Percentiles rank a stretch among this genome's conserved stretches.
Evolutionary conservation across 2,797 vertebrate species (phyloP).

Genomic region (Alcedo quadribrachys): DNA sequence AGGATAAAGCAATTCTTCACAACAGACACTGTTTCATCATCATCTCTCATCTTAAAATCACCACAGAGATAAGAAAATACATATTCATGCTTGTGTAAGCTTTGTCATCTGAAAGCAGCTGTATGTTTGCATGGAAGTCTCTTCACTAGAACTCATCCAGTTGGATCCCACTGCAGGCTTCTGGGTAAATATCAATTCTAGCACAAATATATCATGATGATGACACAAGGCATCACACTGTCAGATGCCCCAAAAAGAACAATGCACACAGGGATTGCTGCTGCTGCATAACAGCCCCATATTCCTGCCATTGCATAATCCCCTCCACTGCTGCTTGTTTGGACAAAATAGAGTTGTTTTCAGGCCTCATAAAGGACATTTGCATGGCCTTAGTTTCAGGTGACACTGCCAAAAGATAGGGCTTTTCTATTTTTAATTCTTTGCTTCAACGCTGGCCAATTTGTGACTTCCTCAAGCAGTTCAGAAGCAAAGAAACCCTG

Average conservation of each 20-base stretch:
- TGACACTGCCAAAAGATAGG: slow-evolving; percentile 20
- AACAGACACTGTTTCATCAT: not conserved
- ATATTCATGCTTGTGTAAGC: no score
- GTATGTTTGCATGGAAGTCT: not conserved
- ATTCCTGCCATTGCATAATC: slow-evolving; percentile 28
- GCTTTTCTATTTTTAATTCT: slow-evolving; percentile 22
- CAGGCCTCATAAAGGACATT: slow-evolving; percentile 10
- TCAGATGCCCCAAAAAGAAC: slow-evolving; percentile 16
- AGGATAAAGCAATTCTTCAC: not conserved
- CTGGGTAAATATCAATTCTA: not conserved
- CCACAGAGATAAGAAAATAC: no score
- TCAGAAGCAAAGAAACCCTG: not conserved
- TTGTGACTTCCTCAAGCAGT: not conserved
- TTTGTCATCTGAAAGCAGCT: not conserved
- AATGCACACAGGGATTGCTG: slow-evolving; percentile 18
- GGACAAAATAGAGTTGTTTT: not conserved
- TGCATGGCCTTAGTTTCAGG: slow-evolving; percentile 11
- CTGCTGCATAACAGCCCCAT: slow-evolving; percentile 10
- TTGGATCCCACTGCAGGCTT: not conserved
- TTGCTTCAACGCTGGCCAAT: not conserved
- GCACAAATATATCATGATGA: not conserved
- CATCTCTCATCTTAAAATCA: not conserved
- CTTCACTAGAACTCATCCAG: not conserved
- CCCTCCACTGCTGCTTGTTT: not conserved
- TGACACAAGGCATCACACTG: not conserved